Conservation (phyloP, 2,797 vertebrate species). For the Threskiornis aethiopicus region DNA sequence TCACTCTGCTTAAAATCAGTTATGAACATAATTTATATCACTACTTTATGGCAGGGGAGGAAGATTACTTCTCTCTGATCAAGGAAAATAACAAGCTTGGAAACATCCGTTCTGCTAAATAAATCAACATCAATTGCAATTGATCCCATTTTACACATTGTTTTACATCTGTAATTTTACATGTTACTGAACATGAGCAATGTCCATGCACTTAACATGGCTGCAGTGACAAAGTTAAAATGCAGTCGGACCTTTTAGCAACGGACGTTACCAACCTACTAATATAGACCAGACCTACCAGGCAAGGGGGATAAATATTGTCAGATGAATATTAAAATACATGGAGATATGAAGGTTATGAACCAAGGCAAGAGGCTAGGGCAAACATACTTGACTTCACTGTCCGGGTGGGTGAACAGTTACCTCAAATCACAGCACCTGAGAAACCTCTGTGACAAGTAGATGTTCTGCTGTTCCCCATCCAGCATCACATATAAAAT, state of each 20-base stretch:
- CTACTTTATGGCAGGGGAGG: background rate
- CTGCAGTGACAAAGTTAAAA: background rate
- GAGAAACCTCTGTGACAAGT: background rate
- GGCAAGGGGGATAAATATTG: background rate
- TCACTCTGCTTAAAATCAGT: background rate
- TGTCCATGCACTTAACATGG: too few relatives aligned
- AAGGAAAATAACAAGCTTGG: background rate
- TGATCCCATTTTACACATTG: background rate
- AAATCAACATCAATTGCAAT: background rate
- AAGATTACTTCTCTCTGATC: background rate
- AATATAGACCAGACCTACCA: background rate
- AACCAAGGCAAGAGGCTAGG: background rate
- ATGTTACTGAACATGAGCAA: background rate
- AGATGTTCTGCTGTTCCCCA: background rate
- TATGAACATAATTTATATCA: background rate
- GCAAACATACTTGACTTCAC: background rate
- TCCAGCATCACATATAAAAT: background rate
- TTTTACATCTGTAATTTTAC: background rate
- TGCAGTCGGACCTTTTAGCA: background rate
- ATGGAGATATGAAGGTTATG: rapidly evolving
- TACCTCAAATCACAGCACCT: background rate
- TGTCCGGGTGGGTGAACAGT: background rate
- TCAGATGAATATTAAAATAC: background rate
- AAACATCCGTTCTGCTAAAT: background rate
- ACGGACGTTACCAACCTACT: background rate